Conservation (phyloP, 2,113 vertebrate species). For the Rynchops niger region DNA sequence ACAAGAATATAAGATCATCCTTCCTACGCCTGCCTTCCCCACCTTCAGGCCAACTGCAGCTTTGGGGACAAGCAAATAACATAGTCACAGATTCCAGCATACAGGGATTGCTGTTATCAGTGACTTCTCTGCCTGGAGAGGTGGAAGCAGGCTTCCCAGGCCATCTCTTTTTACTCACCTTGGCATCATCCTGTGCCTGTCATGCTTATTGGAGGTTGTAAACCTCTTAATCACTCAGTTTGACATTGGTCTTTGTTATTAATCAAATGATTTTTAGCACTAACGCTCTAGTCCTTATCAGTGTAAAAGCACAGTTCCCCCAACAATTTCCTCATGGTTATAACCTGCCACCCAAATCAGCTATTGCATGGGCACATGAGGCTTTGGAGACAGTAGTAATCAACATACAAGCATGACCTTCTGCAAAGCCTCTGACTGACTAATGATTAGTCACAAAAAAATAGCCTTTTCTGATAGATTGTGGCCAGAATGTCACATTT, state of each 20-base stretch:
- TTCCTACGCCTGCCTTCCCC: background rate
- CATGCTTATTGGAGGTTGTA: background rate
- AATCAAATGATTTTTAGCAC: background rate
- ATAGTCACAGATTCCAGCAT: background rate
- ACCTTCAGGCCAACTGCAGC: background rate
- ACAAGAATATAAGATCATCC: background rate
- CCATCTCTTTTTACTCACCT: background rate
- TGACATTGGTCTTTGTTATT: background rate
- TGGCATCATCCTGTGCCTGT: background rate
- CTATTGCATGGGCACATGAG: rapidly evolving
- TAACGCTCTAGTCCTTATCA: background rate
- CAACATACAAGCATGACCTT: background rate
- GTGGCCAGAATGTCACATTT: background rate
- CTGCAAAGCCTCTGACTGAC: background rate
- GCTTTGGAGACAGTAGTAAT: background rate
- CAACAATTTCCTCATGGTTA: background rate
- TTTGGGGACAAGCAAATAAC: background rate
- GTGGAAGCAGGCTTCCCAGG: background rate
- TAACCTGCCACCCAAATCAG: background rate
- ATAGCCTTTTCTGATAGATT: background rate
- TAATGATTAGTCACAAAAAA: background rate
- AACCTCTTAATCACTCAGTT: background rate
- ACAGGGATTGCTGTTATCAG: background rate
- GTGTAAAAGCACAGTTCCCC: background rate
- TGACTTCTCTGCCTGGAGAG: background rate